A percentile compares a stretch with the other conserved stretches of the same genome.
Conservation (phyloP, 2,797 vertebrate genomes). For the Peromyscus nudipes region DNA sequence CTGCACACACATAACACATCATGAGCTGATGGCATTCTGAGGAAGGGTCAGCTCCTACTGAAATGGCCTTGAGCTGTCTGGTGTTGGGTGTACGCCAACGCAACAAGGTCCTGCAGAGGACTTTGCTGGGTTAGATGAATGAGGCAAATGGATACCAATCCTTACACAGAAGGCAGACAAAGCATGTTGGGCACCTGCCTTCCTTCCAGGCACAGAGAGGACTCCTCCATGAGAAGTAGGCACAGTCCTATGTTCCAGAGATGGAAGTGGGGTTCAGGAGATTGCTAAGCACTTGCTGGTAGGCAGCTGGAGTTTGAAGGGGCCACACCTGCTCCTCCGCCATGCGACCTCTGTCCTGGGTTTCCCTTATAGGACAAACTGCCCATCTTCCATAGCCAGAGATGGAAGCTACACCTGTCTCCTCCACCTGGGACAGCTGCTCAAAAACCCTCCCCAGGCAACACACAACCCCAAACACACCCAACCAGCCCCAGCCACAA, state of each 20-base stretch:
- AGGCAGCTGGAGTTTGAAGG: neutral
- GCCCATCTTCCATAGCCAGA: neutral
- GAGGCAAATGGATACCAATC: fast-evolving
- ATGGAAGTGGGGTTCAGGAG: neutral
- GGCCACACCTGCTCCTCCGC: fast-evolving
- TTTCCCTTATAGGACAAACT: neutral
- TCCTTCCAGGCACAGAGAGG: neutral
- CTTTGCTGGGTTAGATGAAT: neutral
- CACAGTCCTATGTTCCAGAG: neutral
- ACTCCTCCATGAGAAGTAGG: fast-evolving
- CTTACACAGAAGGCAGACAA: neutral
- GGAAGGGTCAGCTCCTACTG: neutral
- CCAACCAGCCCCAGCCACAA: neutral
- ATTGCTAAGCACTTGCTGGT: too few species aligned
- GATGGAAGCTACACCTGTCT: too few species aligned
- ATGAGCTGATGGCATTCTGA: neutral
- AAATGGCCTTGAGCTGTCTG: neutral
- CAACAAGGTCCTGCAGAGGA: neutral
- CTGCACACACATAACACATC: neutral
- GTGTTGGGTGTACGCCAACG: fast-evolving
- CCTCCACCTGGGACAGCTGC: too few species aligned
- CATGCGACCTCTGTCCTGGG: fast-evolving
- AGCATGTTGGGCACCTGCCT: neutral
- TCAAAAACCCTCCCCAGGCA: neutral
- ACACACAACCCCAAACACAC: neutral